Evolutionary conservation across 2,888 invertebrate species (phyloP), one percentile per base, ranked within the genome.

Genomic region (Phortica magna): DNA sequence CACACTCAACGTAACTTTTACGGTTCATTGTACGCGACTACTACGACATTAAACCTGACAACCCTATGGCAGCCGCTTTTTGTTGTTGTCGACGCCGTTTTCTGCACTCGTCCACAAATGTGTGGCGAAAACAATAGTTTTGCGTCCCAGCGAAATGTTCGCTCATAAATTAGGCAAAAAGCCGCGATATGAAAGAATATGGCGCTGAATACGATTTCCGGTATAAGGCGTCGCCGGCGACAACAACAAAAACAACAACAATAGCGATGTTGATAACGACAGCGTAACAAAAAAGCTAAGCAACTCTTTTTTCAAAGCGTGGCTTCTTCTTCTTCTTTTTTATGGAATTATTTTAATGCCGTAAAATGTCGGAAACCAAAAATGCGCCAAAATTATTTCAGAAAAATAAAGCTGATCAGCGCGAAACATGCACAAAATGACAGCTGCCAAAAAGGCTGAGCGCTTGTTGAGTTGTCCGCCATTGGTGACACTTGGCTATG

Each of bases 111-210:
- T 17, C 67, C n/a, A 17, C 39, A 41, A n/a, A 67, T 67, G 87
- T 77, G 78, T 80, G 79, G 79, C 78, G 84, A 80, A 67, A 55
- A 87, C 87, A 84, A 84, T 84, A 79, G 84, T 78, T 82, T 81
- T 78, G 79, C 80, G 64, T 79, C 76, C 71, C 73, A 78, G 77
- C 80, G 84, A 84, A 84, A 87, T 87, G 88, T 87, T 84, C 84
- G 88, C 76, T 75, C 81, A 84, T 84, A 87, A 84, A 84, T 87
- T 81, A 84, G 84, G 80, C 77, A 75, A 71, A 67, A 71, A 31
- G 55, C 70, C 70, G 42, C 70, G 70, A 55, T 71, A 71, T 71
- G 70, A 53, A 55, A 71, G 70, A 53, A 55, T 53, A 55, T 71
- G 31, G 42, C 43, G 12, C 43, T 68, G 19, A 43, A 17, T 12